phyloP scores from a whole-genome alignment of 2,888 invertebrate genomes.

The Flabesymbios commensalis region DNA sequence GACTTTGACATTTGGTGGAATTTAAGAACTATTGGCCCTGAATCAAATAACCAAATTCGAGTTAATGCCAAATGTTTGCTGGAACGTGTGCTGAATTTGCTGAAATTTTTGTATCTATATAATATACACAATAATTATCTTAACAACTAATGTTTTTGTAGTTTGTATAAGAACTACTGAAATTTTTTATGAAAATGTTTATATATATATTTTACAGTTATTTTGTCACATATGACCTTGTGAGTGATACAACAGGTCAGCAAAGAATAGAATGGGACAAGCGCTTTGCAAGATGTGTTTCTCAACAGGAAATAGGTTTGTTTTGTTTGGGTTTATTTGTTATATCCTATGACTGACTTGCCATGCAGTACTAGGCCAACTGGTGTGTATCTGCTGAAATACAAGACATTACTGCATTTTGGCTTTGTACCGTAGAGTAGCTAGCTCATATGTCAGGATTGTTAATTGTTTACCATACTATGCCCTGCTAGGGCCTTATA shows the following conservation, averaged over 20 bases:
- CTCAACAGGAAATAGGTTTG: conserved; percentile 40
- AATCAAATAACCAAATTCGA: background rate
- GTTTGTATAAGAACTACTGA: too few relatives aligned
- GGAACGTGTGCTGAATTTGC: background rate
- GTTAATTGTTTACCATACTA: too few relatives aligned
- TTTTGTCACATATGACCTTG: conserved; percentile 51
- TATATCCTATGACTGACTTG: too few relatives aligned
- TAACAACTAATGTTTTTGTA: background rate
- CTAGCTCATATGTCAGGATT: too few relatives aligned
- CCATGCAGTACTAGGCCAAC: too few relatives aligned
- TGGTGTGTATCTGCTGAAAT: too few relatives aligned
- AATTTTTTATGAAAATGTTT: background rate
- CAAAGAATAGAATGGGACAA: conserved; percentile 48
- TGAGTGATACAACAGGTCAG: conserved; percentile 43
- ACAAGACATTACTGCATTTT: too few relatives aligned
- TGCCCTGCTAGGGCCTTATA: too few relatives aligned
- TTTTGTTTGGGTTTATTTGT: background rate
- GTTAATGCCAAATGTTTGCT: background rate
- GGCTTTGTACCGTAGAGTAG: too few relatives aligned
- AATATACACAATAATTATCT: background rate
- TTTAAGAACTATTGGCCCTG: too few relatives aligned
- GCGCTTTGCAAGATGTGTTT: conserved; percentile 32
- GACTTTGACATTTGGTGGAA: too few relatives aligned
- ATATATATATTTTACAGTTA: conserved; percentile 41
- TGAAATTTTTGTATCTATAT: background rate